Conservation (phyloP, 2,888 invertebrate species). For the Cheilosia soror region DNA sequence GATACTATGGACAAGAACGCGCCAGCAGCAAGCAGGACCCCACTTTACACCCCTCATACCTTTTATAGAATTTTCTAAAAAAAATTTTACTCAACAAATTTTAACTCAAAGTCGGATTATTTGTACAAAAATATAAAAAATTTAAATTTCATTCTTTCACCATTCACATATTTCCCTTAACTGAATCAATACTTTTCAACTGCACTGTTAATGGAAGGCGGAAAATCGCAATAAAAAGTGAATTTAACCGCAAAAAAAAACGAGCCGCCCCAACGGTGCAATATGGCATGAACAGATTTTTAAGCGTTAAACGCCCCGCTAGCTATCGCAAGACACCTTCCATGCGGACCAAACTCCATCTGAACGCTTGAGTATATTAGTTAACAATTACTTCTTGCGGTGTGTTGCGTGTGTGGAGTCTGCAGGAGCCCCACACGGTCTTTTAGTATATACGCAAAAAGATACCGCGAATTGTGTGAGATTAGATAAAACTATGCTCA, state of each 20-base stretch:
- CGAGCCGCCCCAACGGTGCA: conserved; percentile 28
- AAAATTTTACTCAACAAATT: too few species aligned
- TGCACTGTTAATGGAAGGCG: conserved; percentile 25
- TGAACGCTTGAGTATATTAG: conserved; percentile 36
- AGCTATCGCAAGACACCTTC: conserved; percentile 41
- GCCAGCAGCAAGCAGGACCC: too few species aligned
- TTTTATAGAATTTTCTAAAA: too few species aligned
- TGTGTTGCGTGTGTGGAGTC: conserved; percentile 52
- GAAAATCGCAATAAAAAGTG: conserved; percentile 17
- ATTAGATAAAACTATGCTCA: conserved; percentile 53
- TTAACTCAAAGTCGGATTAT: too few species aligned
- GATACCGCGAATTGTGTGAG: conserved; percentile 41
- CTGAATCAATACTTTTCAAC: conserved; percentile 8
- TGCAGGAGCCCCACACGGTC: conserved; percentile 6
- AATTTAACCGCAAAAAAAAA: conserved; percentile 14
- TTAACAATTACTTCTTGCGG: conserved; percentile 45
- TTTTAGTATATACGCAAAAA: conserved; percentile 21
- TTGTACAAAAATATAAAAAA: too few species aligned
- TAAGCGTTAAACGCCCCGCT: conserved; percentile 30
- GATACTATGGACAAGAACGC: too few species aligned
- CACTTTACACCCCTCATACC: too few species aligned
- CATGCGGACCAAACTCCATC: conserved; percentile 11
- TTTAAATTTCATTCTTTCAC: too few species aligned
- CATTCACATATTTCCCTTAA: background rate
- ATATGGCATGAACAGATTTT: conserved; percentile 40